Evolutionary conservation across 2,888 invertebrate species (phyloP).

Genomic region (Drosophila anomalipes): DNA sequence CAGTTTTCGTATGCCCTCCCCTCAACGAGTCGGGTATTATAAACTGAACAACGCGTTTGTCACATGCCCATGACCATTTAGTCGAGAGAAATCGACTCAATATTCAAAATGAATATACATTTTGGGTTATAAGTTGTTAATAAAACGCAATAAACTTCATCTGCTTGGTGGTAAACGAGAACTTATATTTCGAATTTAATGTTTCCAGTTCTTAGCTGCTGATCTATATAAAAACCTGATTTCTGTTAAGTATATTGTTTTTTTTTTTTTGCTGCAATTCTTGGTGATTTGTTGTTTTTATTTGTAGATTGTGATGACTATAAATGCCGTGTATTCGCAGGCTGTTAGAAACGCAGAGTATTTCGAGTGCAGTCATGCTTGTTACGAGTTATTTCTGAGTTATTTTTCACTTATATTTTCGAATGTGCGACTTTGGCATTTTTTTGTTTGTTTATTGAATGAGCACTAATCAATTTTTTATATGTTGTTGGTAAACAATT

Average conservation of each 20-base stretch:
- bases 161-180: not conserved
- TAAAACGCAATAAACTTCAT: not conserved
- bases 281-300: not conserved
- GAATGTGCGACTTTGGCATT: slow-evolving; percentile 36
- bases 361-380: slow-evolving; percentile 7
- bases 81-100: not conserved
- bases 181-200: not conserved
- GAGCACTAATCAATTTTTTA: slow-evolving; percentile 39
- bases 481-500: slow-evolving; percentile 16
- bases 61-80: not conserved
- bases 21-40: not conserved
- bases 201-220: not conserved
- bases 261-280: not conserved
- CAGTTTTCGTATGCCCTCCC: slow-evolving; percentile 8
- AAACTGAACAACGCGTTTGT: not conserved
- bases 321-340: not conserved
- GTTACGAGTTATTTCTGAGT: slow-evolving; percentile 5
- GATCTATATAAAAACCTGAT: not conserved
- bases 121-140: not conserved
- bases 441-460: slow-evolving; percentile 28
- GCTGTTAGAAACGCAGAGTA: slow-evolving; percentile 18
- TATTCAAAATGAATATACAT: not conserved
- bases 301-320: not conserved
- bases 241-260: not conserved
- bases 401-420: slow-evolving; percentile 16